Conservation (phyloP, 2,113 vertebrate species). For the Ranitomeya imitator region DNA sequence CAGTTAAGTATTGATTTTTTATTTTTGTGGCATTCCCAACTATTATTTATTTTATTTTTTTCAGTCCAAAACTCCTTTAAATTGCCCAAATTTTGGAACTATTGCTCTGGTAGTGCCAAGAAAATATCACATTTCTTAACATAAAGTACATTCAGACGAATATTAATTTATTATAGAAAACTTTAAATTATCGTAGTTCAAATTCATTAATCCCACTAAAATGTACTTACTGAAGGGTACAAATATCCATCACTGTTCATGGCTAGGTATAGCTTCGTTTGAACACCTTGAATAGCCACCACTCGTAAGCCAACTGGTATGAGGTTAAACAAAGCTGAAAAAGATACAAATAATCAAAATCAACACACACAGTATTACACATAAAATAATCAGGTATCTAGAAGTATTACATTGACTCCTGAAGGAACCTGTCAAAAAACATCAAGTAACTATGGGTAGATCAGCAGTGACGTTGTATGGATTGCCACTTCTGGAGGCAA, state of each 20-base stretch:
- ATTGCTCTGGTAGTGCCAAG: neutral
- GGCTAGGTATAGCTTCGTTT: conserved; percentile 96
- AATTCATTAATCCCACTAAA: neutral
- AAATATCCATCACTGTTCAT: conserved; percentile 98
- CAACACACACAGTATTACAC: neutral
- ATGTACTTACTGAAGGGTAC: conserved; percentile 93
- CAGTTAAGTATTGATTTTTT: too few species aligned
- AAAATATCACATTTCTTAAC: neutral
- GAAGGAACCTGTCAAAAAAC: neutral
- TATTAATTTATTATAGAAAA: neutral
- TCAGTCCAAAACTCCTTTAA: neutral
- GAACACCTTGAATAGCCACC: conserved; percentile 98
- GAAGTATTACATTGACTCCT: neutral
- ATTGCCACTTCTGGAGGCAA: too few species aligned
- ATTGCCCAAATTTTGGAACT: neutral
- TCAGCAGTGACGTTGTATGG: neutral
- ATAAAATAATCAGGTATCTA: neutral
- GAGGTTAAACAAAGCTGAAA: conserved; percentile 95
- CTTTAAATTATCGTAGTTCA: neutral
- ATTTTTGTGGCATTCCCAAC: too few species aligned
- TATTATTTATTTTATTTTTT: too few species aligned
- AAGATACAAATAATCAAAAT: conserved; percentile 60
- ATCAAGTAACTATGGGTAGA: neutral
- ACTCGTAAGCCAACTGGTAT: conserved; percentile 98
- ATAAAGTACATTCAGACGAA: neutral